Evolutionary conservation across 2,888 invertebrate genomes (phyloP).

Genomic region (Platynereis dumerilii): DNA sequence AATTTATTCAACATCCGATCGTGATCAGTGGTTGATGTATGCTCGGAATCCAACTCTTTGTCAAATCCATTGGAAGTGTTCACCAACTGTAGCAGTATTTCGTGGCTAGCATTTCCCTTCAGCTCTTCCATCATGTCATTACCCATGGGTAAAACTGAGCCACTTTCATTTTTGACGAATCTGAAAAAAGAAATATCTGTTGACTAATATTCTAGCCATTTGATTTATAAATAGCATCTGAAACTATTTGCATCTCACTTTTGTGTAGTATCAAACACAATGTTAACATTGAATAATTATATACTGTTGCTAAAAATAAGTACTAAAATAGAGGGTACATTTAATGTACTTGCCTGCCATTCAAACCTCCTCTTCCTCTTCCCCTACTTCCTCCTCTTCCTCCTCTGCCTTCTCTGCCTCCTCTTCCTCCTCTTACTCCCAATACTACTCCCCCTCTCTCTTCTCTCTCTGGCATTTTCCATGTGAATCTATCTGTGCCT

Average conservation of each 20-base stretch:
- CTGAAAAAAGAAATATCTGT: too few relatives aligned
- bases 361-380: too few relatives aligned
- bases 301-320: too few relatives aligned
- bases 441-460: neutral
- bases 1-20: neutral
- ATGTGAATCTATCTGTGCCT: neutral
- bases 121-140: neutral
- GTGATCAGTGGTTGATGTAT: neutral
- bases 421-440: neutral
- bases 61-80: conserved; percentile 1
- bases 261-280: too few relatives aligned
- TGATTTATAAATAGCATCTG: too few relatives aligned
- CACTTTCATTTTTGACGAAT: too few relatives aligned
- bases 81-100: neutral
- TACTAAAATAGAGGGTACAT: too few relatives aligned
- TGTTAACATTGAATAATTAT: too few relatives aligned
- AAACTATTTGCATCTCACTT: too few relatives aligned
- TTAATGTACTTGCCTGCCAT: too few relatives aligned
- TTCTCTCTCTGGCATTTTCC: neutral
- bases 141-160: conserved; percentile 1
- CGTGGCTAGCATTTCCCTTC: neutral
- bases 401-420: neutral
- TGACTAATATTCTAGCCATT: too few relatives aligned
- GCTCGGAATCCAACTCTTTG: neutral
- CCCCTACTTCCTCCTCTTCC: neutral